Conservation (phyloP, 2,888 invertebrate genomes). For the Mechanitis mazaeus region DNA sequence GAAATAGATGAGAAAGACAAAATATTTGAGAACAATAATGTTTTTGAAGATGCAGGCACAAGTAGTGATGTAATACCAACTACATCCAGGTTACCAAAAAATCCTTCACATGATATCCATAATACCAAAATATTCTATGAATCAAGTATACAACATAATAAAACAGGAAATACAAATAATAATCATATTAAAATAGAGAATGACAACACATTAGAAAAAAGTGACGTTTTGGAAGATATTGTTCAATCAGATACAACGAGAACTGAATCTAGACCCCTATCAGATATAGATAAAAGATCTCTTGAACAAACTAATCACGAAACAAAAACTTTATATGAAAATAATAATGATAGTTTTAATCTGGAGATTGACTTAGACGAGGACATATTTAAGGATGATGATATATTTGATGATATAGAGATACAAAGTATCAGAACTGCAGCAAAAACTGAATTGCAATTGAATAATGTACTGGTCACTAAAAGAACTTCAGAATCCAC, state of each 20-base stretch:
- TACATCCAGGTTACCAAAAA: not conserved
- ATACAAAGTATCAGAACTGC: not conserved
- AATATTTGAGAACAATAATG: not conserved
- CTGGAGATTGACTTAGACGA: slow-evolving; percentile 32
- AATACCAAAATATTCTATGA: not conserved
- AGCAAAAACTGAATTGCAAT: not conserved
- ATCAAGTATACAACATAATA: too few species aligned
- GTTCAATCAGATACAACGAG: too few species aligned
- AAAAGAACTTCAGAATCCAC: too few species aligned
- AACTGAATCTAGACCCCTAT: too few species aligned
- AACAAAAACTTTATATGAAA: slow-evolving; percentile 10
- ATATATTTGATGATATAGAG: slow-evolving; percentile 51
- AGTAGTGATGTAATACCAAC: not conserved
- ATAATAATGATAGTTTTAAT: slow-evolving; percentile 24
- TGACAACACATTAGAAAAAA: slow-evolving; percentile 10
- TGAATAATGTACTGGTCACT: too few species aligned
- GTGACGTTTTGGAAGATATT: too few species aligned
- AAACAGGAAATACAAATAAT: slow-evolving; percentile 11
- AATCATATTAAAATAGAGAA: slow-evolving; percentile 49
- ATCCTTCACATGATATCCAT: not conserved
- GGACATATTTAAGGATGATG: slow-evolving; percentile 60
- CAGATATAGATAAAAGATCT: too few species aligned
- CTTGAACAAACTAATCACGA: too few species aligned
- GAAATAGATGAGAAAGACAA: not conserved
- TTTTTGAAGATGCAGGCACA: not conserved